Conservation (phyloP, 2,113 vertebrate genomes). For the Trinectes maculatus region DNA sequence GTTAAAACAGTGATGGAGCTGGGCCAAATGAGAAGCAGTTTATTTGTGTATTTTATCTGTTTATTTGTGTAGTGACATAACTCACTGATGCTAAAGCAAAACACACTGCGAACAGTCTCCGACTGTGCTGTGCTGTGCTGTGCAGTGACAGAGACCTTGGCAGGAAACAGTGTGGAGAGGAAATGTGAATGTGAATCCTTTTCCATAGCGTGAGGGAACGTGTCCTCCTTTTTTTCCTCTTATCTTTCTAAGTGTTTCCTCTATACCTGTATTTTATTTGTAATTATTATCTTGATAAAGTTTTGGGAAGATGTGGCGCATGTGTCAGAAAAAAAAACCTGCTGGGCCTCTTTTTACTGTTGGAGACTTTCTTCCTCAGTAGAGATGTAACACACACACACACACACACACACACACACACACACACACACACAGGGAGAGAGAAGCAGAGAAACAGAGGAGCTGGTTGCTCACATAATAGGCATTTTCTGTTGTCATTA, state of each 20-base stretch:
- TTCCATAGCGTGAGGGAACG: slow-evolving; percentile 40
- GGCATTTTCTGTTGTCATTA: slow-evolving; percentile 48
- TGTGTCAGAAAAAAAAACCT: slow-evolving; percentile 7
- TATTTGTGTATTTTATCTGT: not conserved
- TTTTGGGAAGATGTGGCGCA: not conserved
- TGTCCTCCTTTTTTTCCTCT: not conserved
- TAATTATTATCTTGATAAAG: not conserved
- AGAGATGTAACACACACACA: not conserved
- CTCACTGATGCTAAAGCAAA: not conserved
- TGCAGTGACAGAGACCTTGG: slow-evolving; percentile 20
- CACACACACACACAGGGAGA: not conserved
- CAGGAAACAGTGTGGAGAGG: slow-evolving; percentile 68
- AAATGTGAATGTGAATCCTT: slow-evolving; percentile 51
- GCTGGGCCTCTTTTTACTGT: slow-evolving; percentile 7
- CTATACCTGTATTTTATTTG: not conserved
- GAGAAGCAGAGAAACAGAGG: too few species aligned
- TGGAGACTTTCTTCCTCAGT: slow-evolving; percentile 30
- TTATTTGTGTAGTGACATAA: too few species aligned
- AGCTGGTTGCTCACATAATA: slow-evolving; percentile 33
- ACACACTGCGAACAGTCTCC: not conserved
- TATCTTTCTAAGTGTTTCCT: not conserved
- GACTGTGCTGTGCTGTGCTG: slow-evolving; percentile 20
- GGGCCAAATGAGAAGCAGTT: not conserved
- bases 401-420: not conserved
- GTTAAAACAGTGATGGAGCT: not conserved